Conservation (phyloP, 2,113 vertebrate species). For the Malurus elegans region DNA sequence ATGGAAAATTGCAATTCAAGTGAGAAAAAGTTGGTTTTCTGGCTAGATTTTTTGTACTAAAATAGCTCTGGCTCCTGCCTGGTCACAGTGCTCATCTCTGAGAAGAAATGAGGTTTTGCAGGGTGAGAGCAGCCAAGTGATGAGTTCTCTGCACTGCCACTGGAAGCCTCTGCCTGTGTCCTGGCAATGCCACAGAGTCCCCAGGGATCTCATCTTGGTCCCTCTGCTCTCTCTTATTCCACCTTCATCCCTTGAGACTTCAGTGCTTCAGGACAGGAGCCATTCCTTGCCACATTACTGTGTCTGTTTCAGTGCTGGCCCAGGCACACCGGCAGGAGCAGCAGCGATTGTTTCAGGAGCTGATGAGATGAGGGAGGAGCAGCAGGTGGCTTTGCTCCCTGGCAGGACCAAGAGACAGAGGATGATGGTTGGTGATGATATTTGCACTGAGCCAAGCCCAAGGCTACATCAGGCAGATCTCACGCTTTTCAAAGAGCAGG, state of each 20-base stretch:
- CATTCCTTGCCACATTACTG: accelerated
- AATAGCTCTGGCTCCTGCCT: neutral
- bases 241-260: neutral
- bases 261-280: neutral
- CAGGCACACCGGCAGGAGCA: neutral
- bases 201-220: neutral
- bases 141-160: neutral
- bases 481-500: neutral
- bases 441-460: neutral
- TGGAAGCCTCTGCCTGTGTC: neutral
- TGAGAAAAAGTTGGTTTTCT: slow-evolving; percentile 25
- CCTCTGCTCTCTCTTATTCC: neutral
- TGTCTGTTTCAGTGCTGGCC: accelerated
- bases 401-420: accelerated
- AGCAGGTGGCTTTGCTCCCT: neutral
- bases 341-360: neutral
- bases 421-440: accelerated
- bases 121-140: accelerated
- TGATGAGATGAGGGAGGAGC: neutral
- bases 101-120: neutral
- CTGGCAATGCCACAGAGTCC: neutral
- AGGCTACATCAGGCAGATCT: accelerated
- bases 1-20: neutral
- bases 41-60: neutral
- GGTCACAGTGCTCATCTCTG: neutral